Base-by-base conservation (phyloP, 2,888 invertebrate genomes). In the Coremacera marginata region DNA sequence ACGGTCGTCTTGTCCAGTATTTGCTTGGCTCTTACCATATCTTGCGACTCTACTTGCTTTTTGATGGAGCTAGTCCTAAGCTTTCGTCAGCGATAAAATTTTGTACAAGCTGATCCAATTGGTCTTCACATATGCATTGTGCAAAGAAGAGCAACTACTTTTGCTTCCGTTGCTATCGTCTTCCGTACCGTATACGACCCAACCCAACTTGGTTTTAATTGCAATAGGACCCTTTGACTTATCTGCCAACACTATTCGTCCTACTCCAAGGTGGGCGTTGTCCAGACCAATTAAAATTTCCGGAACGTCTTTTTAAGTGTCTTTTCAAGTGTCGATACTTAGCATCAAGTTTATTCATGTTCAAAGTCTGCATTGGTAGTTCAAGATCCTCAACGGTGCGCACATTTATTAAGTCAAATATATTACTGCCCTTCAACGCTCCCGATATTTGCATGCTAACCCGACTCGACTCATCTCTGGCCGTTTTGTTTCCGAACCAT, bases 401-500 rank as follows among this genome's bases (percentile, higher is more conserved):
- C 7, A 80, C 76, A 60, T 78, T 77, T 31, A 27, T 71, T 31
- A 81, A 27, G 11, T 62, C 25, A 37, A 77, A 81, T 9, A 25
- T 65, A 37, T 57, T 79, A n/a, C 63, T 65, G n/a, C 52, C 22
- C n/a, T 31, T 34, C 16, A 60, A 14, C 1, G 55, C 22, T 27
- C 79, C 80, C 1, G 78, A 79, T 11, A 81, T 77, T 31, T 78
- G 72, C 37, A 80, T 31, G 9, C 72, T 44, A 3, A 78, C 75
- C 11, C 70, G 57, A 31, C 49, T 77, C 14, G 80, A 76, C n/a
- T 67, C 16, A 57, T 78, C 75, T 7, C 75, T 77, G 9, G 70
- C 55, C 1, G 65, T 72, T 19, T 77, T 80, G 49, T 79, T 75
- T 9, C 78, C 79, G 51, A 79, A 79, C 80, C 79, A 82, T 67